A percentile compares a stretch with the other conserved stretches of the same genome.
Conservation (phyloP, 2,888 invertebrate species). For the Eristalis intricaria region DNA sequence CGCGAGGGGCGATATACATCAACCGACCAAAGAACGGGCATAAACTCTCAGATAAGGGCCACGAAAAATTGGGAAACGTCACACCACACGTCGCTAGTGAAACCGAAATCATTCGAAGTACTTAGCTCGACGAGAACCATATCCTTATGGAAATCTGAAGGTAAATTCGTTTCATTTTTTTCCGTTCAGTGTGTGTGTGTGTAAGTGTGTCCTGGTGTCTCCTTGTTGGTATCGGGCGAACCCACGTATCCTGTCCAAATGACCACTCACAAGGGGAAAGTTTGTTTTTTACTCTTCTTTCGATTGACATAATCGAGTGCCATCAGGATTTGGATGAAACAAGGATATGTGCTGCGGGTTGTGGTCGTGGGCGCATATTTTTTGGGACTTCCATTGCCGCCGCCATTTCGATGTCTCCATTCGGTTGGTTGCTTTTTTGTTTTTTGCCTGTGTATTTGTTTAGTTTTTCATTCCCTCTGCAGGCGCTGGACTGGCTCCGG, state of each 20-base stretch:
- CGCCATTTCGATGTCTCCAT: slow-evolving; percentile 64
- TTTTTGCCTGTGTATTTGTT: slow-evolving; percentile 37
- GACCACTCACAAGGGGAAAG: slow-evolving; percentile 64
- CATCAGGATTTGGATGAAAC: slow-evolving; percentile 62
- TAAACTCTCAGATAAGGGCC: slow-evolving; percentile 43
- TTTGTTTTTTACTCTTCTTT: slow-evolving; percentile 71
- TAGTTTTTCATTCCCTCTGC: slow-evolving; percentile 55
- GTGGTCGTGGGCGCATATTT: slow-evolving; percentile 36
- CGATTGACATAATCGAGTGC: slow-evolving; percentile 72
- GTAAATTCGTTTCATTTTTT: slow-evolving; percentile 57
- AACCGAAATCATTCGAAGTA: slow-evolving; percentile 48
- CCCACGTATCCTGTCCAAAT: slow-evolving; percentile 53
- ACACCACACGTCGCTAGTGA: slow-evolving; percentile 20
- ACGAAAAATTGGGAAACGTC: slow-evolving; percentile 61
- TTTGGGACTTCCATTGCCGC: slow-evolving; percentile 28
- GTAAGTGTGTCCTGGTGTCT: too few species aligned
- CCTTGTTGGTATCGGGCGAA: neutral
- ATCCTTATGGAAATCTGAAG: slow-evolving; percentile 70
- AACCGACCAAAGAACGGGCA: slow-evolving; percentile 1
- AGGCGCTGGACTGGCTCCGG: neutral
- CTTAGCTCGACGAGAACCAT: slow-evolving; percentile 52
- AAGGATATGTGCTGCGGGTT: slow-evolving; percentile 42
- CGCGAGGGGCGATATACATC: neutral
- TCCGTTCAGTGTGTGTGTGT: neutral
- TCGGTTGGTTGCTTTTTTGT: neutral